These are phyloP conservation scores for Phoxinus phoxinus DNA, from an alignment of 2,113 vertebrate species.

Conservation along the genomic window DNA sequence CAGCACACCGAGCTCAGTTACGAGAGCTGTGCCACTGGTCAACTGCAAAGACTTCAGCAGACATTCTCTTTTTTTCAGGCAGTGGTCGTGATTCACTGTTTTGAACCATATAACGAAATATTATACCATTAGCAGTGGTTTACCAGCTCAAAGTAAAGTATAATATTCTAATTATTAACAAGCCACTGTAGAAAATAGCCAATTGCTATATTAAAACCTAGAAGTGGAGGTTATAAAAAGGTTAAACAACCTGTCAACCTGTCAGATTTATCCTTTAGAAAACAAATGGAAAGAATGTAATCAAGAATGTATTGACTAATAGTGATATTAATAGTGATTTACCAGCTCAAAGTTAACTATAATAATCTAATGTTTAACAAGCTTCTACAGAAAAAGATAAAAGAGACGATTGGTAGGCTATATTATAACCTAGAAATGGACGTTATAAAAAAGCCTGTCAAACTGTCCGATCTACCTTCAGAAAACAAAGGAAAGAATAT, in stretches of 20 bases:
- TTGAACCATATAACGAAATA: constrained; percentile 2
- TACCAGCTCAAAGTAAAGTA: background rate
- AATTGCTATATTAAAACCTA: background rate
- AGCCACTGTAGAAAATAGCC: background rate
- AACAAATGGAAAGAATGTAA: constrained; percentile 29
- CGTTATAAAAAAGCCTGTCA: background rate
- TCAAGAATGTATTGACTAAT: constrained; percentile 20
- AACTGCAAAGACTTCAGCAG: constrained; percentile 14
- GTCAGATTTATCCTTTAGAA: background rate
- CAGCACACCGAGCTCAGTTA: background rate
- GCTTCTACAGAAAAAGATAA: background rate
- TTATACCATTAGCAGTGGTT: background rate
- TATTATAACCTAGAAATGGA: background rate
- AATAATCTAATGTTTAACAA: background rate
- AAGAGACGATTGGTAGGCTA: background rate
- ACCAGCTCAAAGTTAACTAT: background rate
- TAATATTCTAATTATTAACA: background rate
- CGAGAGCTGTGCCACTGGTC: background rate
- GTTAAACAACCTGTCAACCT: background rate
- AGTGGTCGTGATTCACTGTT: background rate
- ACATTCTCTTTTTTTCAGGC: background rate
- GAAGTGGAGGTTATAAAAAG: background rate
- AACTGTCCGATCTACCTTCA: background rate
- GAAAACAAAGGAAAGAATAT: constrained; percentile 40
- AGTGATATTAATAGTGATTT: background rate